Conservation (phyloP, 2,797 vertebrate genomes). For the Rhynchonycteris naso region DNA sequence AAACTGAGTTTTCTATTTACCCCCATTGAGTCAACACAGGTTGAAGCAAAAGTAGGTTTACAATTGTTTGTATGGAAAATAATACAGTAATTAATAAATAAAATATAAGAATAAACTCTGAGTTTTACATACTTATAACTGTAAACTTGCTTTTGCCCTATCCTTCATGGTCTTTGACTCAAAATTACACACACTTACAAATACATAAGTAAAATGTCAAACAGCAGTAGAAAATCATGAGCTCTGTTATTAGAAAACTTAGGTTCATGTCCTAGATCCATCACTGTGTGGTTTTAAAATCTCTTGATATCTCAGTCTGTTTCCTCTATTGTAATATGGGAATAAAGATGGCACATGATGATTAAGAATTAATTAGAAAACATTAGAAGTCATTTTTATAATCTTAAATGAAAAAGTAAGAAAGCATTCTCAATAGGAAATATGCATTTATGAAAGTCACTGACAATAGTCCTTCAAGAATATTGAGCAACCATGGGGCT, state of each 20-base stretch:
- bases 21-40: background rate
- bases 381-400: background rate
- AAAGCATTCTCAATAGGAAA: background rate
- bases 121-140: too few relatives aligned
- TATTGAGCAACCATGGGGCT: too few relatives aligned
- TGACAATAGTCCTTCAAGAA: too few relatives aligned
- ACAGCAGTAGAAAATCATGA: background rate
- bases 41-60: too few relatives aligned
- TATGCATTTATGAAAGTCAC: too few relatives aligned
- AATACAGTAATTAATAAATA: too few relatives aligned
- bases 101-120: too few relatives aligned
- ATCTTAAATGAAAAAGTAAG: background rate
- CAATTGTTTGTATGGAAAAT: too few relatives aligned
- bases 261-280: background rate
- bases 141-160: too few relatives aligned
- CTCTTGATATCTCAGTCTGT: background rate
- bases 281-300: background rate
- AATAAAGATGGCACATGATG: background rate
- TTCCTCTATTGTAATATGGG: background rate
- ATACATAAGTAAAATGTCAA: background rate
- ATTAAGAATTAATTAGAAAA: background rate
- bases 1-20: background rate
- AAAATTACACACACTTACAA: background rate
- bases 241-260: background rate
- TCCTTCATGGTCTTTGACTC: background rate